Conservation (phyloP, 30 jellyfish, hydroid and myxozoan genomes). For the Haliclystus octoradiatus region DNA sequence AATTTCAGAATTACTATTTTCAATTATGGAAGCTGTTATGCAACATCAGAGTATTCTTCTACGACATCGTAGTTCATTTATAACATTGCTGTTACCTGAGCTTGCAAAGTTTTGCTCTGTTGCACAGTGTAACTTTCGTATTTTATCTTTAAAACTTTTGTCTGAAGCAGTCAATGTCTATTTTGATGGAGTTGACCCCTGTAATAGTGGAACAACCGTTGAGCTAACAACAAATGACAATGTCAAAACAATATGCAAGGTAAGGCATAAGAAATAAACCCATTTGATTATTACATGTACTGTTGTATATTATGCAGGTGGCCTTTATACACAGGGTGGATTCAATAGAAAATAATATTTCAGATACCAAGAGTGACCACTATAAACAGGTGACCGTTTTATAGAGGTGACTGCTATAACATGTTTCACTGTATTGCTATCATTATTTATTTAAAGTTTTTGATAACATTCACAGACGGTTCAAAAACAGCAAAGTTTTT, state of each 20-base stretch:
- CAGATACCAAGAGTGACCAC: too few species aligned
- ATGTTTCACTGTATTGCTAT: too few species aligned
- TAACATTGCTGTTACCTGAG: slow-evolving; percentile 37
- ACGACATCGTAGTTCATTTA: slow-evolving; percentile 24
- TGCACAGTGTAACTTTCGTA: slow-evolving; percentile 53
- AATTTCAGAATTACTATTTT: slow-evolving; percentile 35
- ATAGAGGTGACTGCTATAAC: too few species aligned
- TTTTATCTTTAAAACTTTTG: slow-evolving; percentile 57
- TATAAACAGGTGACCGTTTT: too few species aligned
- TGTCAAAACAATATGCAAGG: slow-evolving; percentile 13
- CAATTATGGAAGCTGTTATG: slow-evolving; percentile 78
- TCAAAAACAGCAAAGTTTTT: too few species aligned
- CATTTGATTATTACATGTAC: too few species aligned
- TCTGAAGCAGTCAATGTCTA: slow-evolving; percentile 51
- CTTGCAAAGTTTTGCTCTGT: slow-evolving; percentile 44
- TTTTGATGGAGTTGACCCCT: slow-evolving; percentile 64
- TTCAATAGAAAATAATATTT: too few species aligned
- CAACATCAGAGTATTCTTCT: slow-evolving; percentile 78
- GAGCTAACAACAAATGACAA: slow-evolving; percentile 7
- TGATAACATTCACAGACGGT: too few species aligned
- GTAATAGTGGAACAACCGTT: slow-evolving; percentile 21
- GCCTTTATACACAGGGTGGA: too few species aligned
- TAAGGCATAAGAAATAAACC: too few species aligned
- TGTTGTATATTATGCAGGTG: too few species aligned
- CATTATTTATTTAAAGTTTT: too few species aligned